These are phyloP conservation scores for Dasyprocta punctata DNA, from an alignment of 2,113 vertebrate species.

Conservation along the genomic window DNA sequence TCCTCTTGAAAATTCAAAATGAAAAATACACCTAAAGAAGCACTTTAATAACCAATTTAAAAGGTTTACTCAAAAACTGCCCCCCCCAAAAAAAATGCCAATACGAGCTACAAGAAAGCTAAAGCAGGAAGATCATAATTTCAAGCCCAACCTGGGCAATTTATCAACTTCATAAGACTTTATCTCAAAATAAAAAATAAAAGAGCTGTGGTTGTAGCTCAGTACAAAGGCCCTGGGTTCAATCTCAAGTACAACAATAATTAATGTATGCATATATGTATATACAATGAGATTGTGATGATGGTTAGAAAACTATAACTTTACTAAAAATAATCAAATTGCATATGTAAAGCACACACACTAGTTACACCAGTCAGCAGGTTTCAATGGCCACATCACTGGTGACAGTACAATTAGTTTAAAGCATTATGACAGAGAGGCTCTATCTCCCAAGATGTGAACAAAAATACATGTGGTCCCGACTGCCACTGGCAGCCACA, in stretches of 20 bases:
- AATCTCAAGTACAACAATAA: background rate
- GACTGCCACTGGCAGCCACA: background rate
- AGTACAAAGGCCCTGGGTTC: background rate
- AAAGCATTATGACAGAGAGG: background rate
- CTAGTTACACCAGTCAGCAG: background rate
- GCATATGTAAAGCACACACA: background rate
- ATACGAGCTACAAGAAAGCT: background rate
- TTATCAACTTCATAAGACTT: background rate
- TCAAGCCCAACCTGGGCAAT: background rate
- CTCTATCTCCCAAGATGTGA: background rate
- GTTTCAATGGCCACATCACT: background rate
- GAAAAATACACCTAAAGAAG: background rate
- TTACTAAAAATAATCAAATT: slow-evolving; percentile 22
- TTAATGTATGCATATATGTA: background rate
- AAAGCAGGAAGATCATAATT: background rate
- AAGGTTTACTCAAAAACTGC: background rate
- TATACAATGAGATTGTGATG: slow-evolving; percentile 11
- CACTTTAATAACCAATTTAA: background rate
- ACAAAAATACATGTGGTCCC: background rate
- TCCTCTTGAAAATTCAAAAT: background rate
- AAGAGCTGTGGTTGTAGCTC: background rate
- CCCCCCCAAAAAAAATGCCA: background rate
- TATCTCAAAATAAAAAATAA: background rate
- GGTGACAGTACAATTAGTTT: background rate
- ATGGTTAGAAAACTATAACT: slow-evolving; percentile 16